Evolutionary conservation across 2,113 vertebrate species (phyloP).

Genomic region (Eleginops maclovinus): DNA sequence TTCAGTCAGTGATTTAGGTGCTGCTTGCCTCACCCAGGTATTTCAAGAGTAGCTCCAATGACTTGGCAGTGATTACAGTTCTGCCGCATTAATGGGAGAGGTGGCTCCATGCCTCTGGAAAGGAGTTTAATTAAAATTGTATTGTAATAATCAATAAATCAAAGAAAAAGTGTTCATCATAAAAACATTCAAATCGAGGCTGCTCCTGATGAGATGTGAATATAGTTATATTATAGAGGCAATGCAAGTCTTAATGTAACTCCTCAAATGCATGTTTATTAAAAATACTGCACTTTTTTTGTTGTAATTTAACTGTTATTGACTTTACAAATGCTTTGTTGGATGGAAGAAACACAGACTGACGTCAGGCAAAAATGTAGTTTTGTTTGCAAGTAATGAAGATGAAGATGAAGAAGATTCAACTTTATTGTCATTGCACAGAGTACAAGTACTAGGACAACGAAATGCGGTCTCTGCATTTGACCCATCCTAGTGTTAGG

Average conservation of each 20-base stretch:
- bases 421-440: no score
- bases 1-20: slow-evolving; percentile 49
- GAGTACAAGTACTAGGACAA: no score
- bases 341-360: slow-evolving; percentile 19
- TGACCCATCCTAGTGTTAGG: no score
- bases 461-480: no score
- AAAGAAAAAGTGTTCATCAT: not conserved
- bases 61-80: slow-evolving; percentile 25
- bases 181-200: no score
- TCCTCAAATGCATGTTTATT: not conserved
- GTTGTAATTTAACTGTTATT: slow-evolving; percentile 20
- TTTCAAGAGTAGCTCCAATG: slow-evolving; percentile 44
- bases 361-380: slow-evolving; percentile 5
- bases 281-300: not conserved
- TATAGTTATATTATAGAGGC: no score
- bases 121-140: slow-evolving; percentile 10
- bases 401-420: no score
- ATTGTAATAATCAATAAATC: not conserved
- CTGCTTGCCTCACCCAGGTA: slow-evolving; percentile 14
- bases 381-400: not conserved
- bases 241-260: not conserved
- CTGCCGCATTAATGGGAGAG: slow-evolving; percentile 8
- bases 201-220: no score
- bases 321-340: slow-evolving; percentile 25
- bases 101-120: not conserved